These are phyloP conservation scores for Apis dorsata DNA, from an alignment of 1,140 invertebrate species.

Conservation along the genomic window DNA sequence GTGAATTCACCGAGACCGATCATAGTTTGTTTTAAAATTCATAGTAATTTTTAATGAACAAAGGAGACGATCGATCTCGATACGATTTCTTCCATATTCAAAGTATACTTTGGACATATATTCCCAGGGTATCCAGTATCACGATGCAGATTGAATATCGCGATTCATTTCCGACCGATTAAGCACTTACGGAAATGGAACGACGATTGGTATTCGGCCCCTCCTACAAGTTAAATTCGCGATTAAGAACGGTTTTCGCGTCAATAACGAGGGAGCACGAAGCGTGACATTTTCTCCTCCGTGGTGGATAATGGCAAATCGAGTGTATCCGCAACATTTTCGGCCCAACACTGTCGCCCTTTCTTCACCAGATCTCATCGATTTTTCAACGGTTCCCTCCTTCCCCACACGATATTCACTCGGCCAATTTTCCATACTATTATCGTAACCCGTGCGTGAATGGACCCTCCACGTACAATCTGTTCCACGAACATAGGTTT, in stretches of 20 bases:
- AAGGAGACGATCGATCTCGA: not conserved
- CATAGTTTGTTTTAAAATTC: not conserved
- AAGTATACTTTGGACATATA: conserved; percentile 22
- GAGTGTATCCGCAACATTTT: conserved; percentile 24
- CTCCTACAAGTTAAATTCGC: conserved; percentile 19
- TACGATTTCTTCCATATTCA: not conserved
- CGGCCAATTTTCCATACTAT: conserved; percentile 26
- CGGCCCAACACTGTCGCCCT: not conserved
- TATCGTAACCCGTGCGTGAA: not conserved
- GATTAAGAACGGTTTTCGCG: conserved; percentile 21
- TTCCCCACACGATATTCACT: not conserved
- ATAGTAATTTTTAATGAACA: too few relatives aligned
- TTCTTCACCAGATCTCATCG: not conserved
- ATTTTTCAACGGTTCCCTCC: not conserved
- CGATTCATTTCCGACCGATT: conserved; percentile 45
- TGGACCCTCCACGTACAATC: not conserved
- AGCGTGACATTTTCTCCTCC: conserved; percentile 1
- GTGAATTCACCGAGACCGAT: not conserved
- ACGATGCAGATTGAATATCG: conserved; percentile 44
- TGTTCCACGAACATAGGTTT: not conserved
- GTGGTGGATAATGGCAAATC: conserved; percentile 24
- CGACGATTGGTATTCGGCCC: conserved; percentile 26
- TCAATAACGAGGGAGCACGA: conserved; percentile 21
- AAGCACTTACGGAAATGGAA: conserved; percentile 45
- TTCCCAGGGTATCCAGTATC: not conserved